phyloP scores from a whole-genome alignment of 2,888 invertebrate species.

The Calliphora vomitoria region DNA sequence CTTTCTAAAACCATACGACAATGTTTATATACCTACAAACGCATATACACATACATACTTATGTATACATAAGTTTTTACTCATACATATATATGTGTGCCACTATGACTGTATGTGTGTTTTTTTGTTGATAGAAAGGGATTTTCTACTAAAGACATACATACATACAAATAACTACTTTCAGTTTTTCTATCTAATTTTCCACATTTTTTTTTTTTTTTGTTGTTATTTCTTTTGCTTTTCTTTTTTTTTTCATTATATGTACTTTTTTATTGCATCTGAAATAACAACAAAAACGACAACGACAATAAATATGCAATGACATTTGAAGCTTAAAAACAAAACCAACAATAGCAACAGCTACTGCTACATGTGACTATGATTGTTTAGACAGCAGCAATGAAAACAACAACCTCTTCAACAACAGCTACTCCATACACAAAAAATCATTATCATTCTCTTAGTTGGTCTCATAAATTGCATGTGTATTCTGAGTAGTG shows the following conservation, averaged over 20 bases:
- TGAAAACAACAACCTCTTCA: conserved; percentile 18
- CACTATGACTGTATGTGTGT: not conserved
- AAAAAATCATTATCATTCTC: conserved; percentile 32
- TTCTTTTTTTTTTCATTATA: conserved; percentile 4
- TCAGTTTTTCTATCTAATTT: conserved; percentile 9
- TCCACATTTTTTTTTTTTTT: not conserved
- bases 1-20: conserved; percentile 11
- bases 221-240: not conserved
- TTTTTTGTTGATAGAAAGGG: conserved; percentile 14
- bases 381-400: conserved; percentile 47
- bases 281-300: conserved; percentile 12
- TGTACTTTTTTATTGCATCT: conserved; percentile 39
- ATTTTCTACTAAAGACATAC: not conserved
- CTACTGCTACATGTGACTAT: conserved; percentile 23
- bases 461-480: conserved; percentile 42
- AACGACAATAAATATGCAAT: conserved; percentile 62
- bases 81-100: not conserved
- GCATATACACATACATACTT: not conserved
- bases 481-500: conserved; percentile 10
- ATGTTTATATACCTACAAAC: not conserved
- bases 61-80: not conserved
- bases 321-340: conserved; percentile 67
- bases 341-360: conserved; percentile 21
- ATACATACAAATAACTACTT: not conserved
- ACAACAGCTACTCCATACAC: not conserved